Percentiles rank a stretch among this genome's conserved stretches.
These are phyloP conservation scores for Nesoenas mayeri DNA, from an alignment of 2,113 vertebrate species.

Conservation along the genomic window DNA sequence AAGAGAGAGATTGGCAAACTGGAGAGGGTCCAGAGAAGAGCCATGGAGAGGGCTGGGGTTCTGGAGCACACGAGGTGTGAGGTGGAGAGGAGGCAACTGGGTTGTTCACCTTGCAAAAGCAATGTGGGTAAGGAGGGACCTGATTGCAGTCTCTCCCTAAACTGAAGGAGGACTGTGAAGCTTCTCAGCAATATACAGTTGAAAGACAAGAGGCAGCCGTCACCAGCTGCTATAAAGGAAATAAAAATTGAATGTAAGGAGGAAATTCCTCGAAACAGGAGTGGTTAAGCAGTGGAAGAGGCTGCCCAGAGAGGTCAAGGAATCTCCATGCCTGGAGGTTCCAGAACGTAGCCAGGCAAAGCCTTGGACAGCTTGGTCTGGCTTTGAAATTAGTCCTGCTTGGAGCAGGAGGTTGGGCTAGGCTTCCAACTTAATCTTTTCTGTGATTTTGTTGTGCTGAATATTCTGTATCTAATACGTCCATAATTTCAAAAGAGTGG, in stretches of 20 bases:
- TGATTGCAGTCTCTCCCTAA: background rate
- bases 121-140: accelerated
- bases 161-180: background rate
- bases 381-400: background rate
- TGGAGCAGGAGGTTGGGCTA: background rate
- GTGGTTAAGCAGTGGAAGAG: background rate
- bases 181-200: background rate
- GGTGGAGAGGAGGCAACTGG: background rate
- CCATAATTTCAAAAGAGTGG: background rate
- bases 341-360: background rate
- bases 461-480: background rate
- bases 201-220: background rate
- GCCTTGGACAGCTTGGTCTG: background rate
- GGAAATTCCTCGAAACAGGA: background rate
- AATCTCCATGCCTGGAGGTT: background rate
- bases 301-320: background rate
- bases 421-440: background rate
- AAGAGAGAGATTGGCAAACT: background rate
- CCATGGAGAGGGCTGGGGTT: background rate
- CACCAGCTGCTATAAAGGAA: background rate
- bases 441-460: background rate
- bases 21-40: background rate
- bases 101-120: background rate
- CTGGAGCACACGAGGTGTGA: accelerated
- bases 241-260: background rate